Conservation (phyloP, 2,888 invertebrate species). For the Entomobrya multifasciata region DNA sequence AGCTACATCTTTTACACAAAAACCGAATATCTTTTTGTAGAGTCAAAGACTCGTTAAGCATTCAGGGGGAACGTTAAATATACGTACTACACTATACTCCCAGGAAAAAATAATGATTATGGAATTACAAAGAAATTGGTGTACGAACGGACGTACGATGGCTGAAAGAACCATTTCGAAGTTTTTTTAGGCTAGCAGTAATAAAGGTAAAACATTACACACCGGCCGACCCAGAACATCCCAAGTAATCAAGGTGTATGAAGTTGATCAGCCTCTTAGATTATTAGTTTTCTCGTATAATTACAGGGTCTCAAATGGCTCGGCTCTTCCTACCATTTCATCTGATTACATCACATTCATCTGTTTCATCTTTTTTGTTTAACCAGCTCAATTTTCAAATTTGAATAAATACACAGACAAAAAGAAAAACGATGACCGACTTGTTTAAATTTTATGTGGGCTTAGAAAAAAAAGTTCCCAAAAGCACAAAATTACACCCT, state of each 20-base stretch:
- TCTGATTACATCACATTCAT: conserved; percentile 51
- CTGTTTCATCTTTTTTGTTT: conserved; percentile 8
- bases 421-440: background rate
- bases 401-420: background rate
- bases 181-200: background rate
- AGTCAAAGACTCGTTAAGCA: conserved; percentile 5
- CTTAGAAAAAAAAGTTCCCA: too few relatives aligned
- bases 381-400: conserved; percentile 24
- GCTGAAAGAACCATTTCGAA: background rate
- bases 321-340: conserved; percentile 57
- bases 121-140: conserved; percentile 38
- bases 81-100: conserved; percentile 21
- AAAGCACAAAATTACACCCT: too few relatives aligned
- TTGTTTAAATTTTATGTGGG: too few relatives aligned
- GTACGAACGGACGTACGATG: conserved; percentile 9
- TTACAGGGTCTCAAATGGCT: conserved; percentile 61
- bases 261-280: conserved; percentile 63
- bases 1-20: too few relatives aligned
- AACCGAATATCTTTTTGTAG: too few relatives aligned
- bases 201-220: conserved; percentile 7
- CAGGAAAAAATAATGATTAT: conserved; percentile 21
- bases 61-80: background rate
- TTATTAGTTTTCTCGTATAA: conserved; percentile 66
- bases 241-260: conserved; percentile 56
- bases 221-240: conserved; percentile 53